phyloP scores from a whole-genome alignment of 2,888 invertebrate genomes.

The Spatulosminthurus flaviceps region DNA sequence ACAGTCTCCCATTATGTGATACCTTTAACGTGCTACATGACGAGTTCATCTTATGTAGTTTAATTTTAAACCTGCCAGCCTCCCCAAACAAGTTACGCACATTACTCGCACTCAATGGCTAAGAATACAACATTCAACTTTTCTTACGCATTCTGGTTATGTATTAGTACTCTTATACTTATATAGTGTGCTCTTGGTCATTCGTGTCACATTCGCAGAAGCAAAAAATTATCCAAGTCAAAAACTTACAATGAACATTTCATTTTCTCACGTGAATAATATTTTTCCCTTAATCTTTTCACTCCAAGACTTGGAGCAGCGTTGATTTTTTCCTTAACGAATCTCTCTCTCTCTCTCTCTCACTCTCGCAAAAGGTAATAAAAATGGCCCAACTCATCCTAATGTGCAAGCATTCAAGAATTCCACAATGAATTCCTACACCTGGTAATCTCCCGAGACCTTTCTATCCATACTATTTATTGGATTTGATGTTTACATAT shows the following conservation, averaged over 20 bases:
- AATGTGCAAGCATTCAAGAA: background rate
- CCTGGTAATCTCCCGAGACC: conserved; percentile 5
- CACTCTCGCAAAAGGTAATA: no score
- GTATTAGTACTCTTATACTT: background rate
- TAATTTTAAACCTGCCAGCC: conserved; percentile 35
- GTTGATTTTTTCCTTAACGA: background rate
- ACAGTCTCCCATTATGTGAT: background rate
- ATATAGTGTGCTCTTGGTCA: conserved; percentile 28
- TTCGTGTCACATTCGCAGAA: conserved; percentile 40
- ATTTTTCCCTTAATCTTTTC: conserved; percentile 9
- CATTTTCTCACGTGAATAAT: conserved; percentile 18
- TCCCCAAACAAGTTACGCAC: conserved; percentile 39
- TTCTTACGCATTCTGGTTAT: conserved; percentile 14
- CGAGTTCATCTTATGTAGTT: conserved; percentile 41
- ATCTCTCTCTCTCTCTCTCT: background rate
- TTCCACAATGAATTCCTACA: background rate
- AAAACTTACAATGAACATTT: background rate
- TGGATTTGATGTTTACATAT: conserved; percentile 7
- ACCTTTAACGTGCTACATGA: conserved; percentile 18
- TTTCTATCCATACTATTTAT: no score
- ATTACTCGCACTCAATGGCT: conserved; percentile 32
- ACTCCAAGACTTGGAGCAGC: background rate
- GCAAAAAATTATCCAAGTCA: conserved; percentile 30
- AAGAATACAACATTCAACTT: conserved; percentile 22
- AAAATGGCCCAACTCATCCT: background rate